Percentiles rank a stretch among this genome's conserved stretches.
These are phyloP conservation scores for Dryobota labecula DNA, from an alignment of 2,888 invertebrate species.

Conservation along the genomic window DNA sequence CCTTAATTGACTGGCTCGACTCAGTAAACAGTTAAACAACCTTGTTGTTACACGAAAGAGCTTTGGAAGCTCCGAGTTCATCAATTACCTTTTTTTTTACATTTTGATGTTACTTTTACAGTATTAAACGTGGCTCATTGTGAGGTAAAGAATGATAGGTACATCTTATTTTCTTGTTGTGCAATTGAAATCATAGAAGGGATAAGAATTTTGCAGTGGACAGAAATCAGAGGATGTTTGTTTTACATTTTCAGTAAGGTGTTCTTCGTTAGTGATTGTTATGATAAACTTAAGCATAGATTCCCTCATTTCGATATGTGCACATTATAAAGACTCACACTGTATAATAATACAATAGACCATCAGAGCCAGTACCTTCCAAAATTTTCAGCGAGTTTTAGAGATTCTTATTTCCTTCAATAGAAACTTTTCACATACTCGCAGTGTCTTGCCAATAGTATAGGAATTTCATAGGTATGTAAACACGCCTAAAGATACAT, in stretches of 20 bases:
- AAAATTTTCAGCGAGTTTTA: not conserved
- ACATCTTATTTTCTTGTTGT: not conserved
- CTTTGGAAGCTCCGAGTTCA: conserved; percentile 20
- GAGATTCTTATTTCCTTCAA: not conserved
- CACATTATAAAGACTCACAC: too few species aligned
- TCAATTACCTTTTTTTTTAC: conserved; percentile 9
- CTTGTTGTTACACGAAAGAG: conserved; percentile 34
- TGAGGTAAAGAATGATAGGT: not conserved
- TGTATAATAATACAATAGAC: too few species aligned
- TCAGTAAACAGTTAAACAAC: conserved; percentile 43
- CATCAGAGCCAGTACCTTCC: not conserved
- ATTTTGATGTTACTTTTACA: conserved; percentile 24
- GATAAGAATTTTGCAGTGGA: not conserved
- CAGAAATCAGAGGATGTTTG: too few species aligned
- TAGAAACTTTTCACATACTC: not conserved
- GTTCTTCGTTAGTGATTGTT: not conserved
- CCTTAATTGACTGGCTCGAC: conserved; percentile 49
- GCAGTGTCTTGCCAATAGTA: not conserved
- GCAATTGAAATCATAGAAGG: not conserved
- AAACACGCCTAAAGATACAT: conserved; percentile 19
- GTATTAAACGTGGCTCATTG: not conserved
- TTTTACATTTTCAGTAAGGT: not conserved
- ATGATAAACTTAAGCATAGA: too few species aligned
- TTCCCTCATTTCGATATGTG: too few species aligned
- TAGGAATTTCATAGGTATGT: conserved; percentile 11